These are phyloP conservation scores for Copidosoma aretas DNA, from an alignment of 2,888 invertebrate species.

Conservation along the genomic window DNA sequence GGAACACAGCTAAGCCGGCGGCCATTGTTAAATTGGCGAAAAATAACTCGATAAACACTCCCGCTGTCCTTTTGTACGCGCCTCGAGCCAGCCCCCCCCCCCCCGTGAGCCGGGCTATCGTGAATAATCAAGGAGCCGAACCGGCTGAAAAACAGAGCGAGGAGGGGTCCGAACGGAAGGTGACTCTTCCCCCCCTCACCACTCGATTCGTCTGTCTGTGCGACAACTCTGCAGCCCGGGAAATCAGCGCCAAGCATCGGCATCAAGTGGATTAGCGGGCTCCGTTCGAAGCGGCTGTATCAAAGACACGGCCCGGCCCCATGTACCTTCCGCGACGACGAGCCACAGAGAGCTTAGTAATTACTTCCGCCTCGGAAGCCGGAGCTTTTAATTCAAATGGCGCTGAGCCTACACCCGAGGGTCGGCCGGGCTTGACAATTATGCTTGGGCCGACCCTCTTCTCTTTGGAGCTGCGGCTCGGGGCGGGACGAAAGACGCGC, in stretches of 20 bases:
- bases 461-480: neutral
- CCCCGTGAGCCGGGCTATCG: neutral
- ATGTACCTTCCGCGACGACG: neutral
- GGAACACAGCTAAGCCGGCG: neutral
- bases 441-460: conserved; percentile 40
- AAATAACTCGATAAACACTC: neutral
- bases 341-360: conserved; percentile 35
- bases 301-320: conserved; percentile 33
- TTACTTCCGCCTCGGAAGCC: conserved; percentile 46
- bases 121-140: conserved; percentile 34
- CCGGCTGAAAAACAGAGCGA: neutral
- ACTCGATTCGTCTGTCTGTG: neutral
- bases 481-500: conserved; percentile 16
- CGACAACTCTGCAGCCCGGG: neutral
- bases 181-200: neutral
- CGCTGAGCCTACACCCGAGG: conserved; percentile 38
- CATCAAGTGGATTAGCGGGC: conserved; percentile 37
- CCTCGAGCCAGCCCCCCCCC: neutral
- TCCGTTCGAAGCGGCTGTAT: conserved; percentile 34
- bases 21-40: neutral
- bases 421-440: conserved; percentile 52
- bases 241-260: conserved; percentile 18
- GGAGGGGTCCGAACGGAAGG: neutral
- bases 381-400: conserved; percentile 53
- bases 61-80: neutral